These are phyloP conservation scores for Ianthella basta DNA, from an alignment of 37 sponge, comb jelly and placozoan genomes.

Conservation along the genomic window DNA sequence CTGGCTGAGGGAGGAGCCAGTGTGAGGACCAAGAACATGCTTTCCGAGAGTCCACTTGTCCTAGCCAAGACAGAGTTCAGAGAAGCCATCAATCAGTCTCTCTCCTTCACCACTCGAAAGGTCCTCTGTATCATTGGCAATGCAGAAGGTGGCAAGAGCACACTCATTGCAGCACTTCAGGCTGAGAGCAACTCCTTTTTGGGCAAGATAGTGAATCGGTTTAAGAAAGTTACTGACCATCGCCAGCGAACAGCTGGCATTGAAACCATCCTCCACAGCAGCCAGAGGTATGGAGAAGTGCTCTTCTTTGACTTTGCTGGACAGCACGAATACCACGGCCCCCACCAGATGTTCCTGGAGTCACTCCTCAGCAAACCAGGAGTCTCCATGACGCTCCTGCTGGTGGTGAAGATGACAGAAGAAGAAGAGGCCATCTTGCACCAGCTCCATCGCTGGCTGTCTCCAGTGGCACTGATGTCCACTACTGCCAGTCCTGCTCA, in stretches of 20 bases:
- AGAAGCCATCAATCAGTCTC: not conserved
- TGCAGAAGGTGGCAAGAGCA: constrained; percentile 49
- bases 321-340: constrained; percentile 53
- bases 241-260: constrained; percentile 47
- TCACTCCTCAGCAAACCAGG: constrained; percentile 10
- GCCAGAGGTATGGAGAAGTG: constrained; percentile 47
- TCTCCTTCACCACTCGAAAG: constrained; percentile 30
- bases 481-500: constrained; percentile 37
- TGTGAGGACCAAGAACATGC: not conserved
- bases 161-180: constrained; percentile 48
- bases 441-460: constrained; percentile 49
- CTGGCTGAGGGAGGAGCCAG: not conserved
- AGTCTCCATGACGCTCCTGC: constrained; percentile 44
- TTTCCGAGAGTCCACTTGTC: constrained; percentile 32
- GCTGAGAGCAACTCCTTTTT: not conserved
- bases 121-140: constrained; percentile 48
- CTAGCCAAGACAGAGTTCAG: constrained; percentile 32
- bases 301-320: constrained; percentile 68
- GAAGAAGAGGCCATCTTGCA: constrained; percentile 12
- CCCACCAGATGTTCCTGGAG: constrained; percentile 57
- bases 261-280: constrained; percentile 33
- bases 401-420: constrained; percentile 47
- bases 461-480: constrained; percentile 32
- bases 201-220: not conserved
- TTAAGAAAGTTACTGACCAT: not conserved